Conservation (phyloP, 2,888 invertebrate genomes). For the Sclerodermus sp. region DNA sequence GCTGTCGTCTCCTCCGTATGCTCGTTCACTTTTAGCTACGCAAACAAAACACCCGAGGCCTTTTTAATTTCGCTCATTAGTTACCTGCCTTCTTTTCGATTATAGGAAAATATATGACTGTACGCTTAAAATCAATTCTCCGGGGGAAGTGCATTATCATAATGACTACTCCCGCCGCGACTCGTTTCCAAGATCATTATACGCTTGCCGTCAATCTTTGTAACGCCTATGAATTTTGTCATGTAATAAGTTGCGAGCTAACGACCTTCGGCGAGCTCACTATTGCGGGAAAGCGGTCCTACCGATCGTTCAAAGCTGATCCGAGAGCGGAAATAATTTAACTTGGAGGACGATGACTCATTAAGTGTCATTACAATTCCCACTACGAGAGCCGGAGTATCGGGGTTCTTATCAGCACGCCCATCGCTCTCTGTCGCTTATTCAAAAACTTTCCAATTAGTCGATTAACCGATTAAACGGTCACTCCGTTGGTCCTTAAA, state of each 20-base stretch:
- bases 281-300: constrained; percentile 10
- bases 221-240: no score
- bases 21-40: neutral
- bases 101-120: no score
- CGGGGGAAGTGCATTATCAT: neutral
- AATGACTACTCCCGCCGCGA: neutral
- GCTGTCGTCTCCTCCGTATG: no score
- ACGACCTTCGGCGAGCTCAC: constrained; percentile 13
- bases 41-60: neutral
- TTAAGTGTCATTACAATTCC: constrained; percentile 24
- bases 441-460: no score
- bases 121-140: neutral
- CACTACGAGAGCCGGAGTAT: constrained; percentile 13
- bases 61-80: neutral
- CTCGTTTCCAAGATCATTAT: neutral
- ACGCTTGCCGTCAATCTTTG: no score
- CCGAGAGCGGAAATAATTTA: constrained; percentile 28
- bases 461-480: no score
- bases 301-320: constrained; percentile 19
- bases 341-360: constrained; percentile 24
- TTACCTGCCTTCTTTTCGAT: no score
- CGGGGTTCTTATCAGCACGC: constrained; percentile 1
- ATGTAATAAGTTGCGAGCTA: neutral
- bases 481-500: no score
- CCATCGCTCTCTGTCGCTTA: neutral